These are phyloP conservation scores for Tachypleus tridentatus DNA, from an alignment of 1,140 invertebrate species.

Conservation along the genomic window DNA sequence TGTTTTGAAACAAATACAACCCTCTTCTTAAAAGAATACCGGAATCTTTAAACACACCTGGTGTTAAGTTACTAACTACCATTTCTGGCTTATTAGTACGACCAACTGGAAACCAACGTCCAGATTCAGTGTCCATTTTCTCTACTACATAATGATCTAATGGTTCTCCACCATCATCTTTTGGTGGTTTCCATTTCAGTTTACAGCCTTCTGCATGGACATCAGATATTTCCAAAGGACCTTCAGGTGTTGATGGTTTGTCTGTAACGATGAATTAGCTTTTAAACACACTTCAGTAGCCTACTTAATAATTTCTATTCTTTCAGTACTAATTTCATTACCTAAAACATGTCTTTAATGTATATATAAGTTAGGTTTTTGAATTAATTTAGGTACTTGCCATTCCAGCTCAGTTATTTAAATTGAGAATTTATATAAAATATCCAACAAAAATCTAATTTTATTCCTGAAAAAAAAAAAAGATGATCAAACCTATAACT, in stretches of 20 bases:
- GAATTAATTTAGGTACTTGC: no score
- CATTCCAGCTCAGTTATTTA: slow-evolving; percentile 37
- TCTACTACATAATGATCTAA: slow-evolving; percentile 91
- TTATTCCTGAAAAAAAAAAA: slow-evolving; percentile 29
- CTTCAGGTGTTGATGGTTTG: slow-evolving; percentile 81
- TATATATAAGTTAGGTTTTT: no score
- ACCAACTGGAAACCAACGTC: slow-evolving; percentile 77
- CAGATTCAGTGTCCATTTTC: slow-evolving; percentile 84
- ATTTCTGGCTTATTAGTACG: slow-evolving; percentile 68
- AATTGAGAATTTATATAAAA: slow-evolving; percentile 49
- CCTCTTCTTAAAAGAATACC: no score
- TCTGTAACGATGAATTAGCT: slow-evolving; percentile 43
- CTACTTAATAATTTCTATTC: no score
- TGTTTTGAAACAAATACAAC: not conserved
- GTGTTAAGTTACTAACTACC: slow-evolving; percentile 71
- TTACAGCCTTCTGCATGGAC: slow-evolving; percentile 86
- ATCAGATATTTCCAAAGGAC: slow-evolving; percentile 78
- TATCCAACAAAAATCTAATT: slow-evolving; percentile 69
- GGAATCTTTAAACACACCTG: slow-evolving; percentile 45
- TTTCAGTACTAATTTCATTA: no score
- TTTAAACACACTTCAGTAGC: not conserved
- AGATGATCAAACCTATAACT: slow-evolving; percentile 44
- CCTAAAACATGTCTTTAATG: no score
- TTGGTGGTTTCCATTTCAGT: slow-evolving; percentile 85
- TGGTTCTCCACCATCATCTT: slow-evolving; percentile 89